Conservation (phyloP, 2,113 vertebrate genomes). For the Stigmatopora argus region DNA sequence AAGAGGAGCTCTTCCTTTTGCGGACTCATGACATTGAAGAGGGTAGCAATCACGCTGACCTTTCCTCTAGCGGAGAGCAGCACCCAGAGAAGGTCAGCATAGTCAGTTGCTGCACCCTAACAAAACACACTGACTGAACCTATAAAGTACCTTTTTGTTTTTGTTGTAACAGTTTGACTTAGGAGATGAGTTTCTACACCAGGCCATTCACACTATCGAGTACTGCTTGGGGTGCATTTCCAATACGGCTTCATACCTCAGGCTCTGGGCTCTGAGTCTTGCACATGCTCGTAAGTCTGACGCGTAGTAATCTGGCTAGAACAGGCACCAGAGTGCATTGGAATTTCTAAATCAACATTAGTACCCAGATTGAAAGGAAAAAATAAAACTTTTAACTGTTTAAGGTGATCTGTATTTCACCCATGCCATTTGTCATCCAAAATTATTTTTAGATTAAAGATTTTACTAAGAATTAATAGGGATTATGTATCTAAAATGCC, state of each 20-base stretch:
- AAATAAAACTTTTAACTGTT: no score
- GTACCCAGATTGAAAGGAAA: no score
- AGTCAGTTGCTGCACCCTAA: background rate
- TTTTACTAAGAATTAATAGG: no score
- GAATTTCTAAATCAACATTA: no score
- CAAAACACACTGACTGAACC: background rate
- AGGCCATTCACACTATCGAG: constrained; percentile 92
- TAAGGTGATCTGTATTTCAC: no score
- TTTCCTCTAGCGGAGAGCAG: constrained; percentile 65
- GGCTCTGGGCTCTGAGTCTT: constrained; percentile 95
- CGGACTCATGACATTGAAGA: constrained; percentile 81
- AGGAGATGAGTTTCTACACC: constrained; percentile 83
- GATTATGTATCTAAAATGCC: no score
- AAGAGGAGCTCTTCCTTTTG: constrained; percentile 85
- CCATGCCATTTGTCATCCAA: no score
- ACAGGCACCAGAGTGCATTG: background rate
- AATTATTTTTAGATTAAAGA: no score
- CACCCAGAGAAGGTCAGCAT: constrained; percentile 75
- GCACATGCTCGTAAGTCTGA: constrained; percentile 90
- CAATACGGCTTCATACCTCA: constrained; percentile 92
- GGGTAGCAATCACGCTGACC: constrained; percentile 70
- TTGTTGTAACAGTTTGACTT: constrained; percentile 78
- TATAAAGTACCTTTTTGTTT: background rate
- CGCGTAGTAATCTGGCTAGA: background rate
- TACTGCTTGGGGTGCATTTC: constrained; percentile 95